These are phyloP conservation scores for Laupala kohalensis DNA, from an alignment of 1,140 invertebrate genomes.

Conservation along the genomic window DNA sequence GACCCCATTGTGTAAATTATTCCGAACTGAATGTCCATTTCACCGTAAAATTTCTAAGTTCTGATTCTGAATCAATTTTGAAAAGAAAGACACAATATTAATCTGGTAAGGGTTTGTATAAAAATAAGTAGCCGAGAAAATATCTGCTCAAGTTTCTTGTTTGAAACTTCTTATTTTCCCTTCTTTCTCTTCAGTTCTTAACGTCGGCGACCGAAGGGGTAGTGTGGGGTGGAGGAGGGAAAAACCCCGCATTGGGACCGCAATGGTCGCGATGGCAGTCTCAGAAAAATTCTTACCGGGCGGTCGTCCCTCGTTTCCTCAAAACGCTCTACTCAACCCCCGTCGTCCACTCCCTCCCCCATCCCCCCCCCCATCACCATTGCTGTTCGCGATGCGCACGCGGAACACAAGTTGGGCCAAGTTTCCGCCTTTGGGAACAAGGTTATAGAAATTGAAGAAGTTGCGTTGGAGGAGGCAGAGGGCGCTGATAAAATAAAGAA, in stretches of 20 bases:
- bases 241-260: background rate
- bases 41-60: background rate
- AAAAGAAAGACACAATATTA: background rate
- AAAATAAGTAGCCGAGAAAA: background rate
- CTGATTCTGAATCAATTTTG: background rate
- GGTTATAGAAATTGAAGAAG: background rate
- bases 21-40: background rate
- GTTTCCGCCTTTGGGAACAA: background rate
- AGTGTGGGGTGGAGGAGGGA: background rate
- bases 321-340: background rate
- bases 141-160: background rate
- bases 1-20: background rate
- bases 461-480: background rate
- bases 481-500: background rate
- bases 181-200: background rate
- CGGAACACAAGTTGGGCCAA: background rate
- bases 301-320: no score
- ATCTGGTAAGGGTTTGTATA: background rate
- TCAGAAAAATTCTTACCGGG: background rate
- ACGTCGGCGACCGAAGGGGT: background rate
- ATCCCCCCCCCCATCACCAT: no score
- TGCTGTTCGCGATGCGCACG: background rate
- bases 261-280: background rate
- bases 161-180: background rate
- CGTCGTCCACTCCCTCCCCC: background rate